These are phyloP conservation scores for Micromussa lordhowensis DNA, from an alignment of 92 coral and sea anemone genomes.

Conservation along the genomic window DNA sequence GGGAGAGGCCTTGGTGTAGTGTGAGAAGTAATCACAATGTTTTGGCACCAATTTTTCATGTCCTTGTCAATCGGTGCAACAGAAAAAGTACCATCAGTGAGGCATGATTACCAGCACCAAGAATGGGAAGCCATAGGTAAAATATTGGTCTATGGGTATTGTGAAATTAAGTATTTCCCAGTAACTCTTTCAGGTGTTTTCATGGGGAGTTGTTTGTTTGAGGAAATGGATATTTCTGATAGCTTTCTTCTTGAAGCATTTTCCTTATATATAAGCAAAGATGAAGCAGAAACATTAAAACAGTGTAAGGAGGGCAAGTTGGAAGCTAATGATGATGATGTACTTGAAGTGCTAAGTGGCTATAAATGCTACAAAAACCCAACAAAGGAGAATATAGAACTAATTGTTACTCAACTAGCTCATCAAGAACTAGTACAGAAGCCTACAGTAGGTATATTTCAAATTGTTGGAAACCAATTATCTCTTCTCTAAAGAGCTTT, in stretches of 20 bases:
- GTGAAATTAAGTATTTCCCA: slow-evolving; percentile 31
- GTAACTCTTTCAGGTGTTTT: slow-evolving; percentile 19
- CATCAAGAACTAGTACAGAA: slow-evolving; percentile 69
- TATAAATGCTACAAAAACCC: no score
- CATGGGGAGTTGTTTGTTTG: slow-evolving; percentile 26
- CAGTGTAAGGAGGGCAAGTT: slow-evolving; percentile 43
- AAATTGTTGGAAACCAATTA: slow-evolving; percentile 64
- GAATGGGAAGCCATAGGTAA: no score
- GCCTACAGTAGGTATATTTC: slow-evolving; percentile 73
- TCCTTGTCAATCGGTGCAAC: slow-evolving; percentile 36
- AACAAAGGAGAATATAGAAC: slow-evolving; percentile 54
- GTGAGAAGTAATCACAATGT: slow-evolving; percentile 33
- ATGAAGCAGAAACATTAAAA: slow-evolving; percentile 50
- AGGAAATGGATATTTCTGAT: slow-evolving; percentile 18
- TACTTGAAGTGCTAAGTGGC: slow-evolving; percentile 51
- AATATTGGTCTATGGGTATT: no score
- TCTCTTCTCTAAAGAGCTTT: no score
- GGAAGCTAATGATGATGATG: slow-evolving; percentile 51
- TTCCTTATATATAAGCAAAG: slow-evolving; percentile 32
- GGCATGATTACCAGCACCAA: slow-evolving; percentile 54
- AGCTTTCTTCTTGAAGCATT: slow-evolving; percentile 53
- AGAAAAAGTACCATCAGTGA: slow-evolving; percentile 41
- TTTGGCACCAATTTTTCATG: slow-evolving; percentile 33
- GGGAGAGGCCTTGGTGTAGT: slow-evolving; percentile 35
- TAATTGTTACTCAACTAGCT: slow-evolving; percentile 58